Evolutionary conservation across 2,888 invertebrate genomes (phyloP).

Genomic region (Torymus tubicola): DNA sequence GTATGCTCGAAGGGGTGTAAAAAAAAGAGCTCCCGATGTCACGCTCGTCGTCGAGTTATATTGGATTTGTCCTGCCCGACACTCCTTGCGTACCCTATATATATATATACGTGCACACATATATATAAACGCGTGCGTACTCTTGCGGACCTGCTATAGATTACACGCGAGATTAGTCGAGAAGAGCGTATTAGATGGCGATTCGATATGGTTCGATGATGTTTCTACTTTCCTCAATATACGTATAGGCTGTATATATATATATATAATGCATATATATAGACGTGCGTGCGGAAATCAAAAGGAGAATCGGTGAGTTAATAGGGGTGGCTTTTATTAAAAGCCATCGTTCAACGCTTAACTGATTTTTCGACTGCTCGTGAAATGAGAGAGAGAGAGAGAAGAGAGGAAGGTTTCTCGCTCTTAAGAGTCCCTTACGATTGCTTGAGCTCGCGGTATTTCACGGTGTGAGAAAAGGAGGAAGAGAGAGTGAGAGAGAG

Average conservation of each 20-base stretch:
- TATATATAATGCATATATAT: background rate
- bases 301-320: conserved; percentile 25
- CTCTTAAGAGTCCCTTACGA: conserved; percentile 33
- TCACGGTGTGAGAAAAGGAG: conserved; percentile 10
- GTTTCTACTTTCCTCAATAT: conserved; percentile 44
- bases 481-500: too few species aligned
- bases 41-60: conserved; percentile 71
- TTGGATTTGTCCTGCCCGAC: conserved; percentile 71
- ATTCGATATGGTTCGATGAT: conserved; percentile 61
- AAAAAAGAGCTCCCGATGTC: conserved; percentile 65
- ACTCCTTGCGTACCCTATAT: conserved; percentile 44
- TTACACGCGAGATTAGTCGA: conserved; percentile 73
- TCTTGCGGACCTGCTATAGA: conserved; percentile 69
- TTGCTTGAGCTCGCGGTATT: conserved; percentile 49
- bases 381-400: conserved; percentile 27
- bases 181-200: conserved; percentile 61
- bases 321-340: conserved; percentile 57
- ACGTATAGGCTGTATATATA: too few species aligned
- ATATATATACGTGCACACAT: too few species aligned
- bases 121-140: conserved; percentile 8
- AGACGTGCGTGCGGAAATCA: conserved; percentile 55
- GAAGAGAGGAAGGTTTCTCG: conserved; percentile 7
- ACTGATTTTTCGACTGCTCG: conserved; percentile 57
- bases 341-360: conserved; percentile 60
- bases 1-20: conserved; percentile 48